These are phyloP conservation scores for Synanceia verrucosa DNA, from an alignment of 2,797 vertebrate genomes.

Conservation along the genomic window DNA sequence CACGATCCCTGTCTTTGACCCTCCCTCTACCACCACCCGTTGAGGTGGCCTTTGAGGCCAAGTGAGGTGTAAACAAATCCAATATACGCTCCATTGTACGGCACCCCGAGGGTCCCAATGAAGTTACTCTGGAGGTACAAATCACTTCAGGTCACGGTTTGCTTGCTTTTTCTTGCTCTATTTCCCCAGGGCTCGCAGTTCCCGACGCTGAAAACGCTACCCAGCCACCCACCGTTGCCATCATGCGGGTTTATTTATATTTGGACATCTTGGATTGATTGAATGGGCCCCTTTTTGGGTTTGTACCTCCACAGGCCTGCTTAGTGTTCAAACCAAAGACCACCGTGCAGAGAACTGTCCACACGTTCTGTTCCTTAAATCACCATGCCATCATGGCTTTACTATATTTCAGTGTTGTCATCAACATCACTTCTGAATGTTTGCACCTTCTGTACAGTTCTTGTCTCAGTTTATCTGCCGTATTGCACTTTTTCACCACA, in stretches of 20 bases:
- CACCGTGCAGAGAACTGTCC: constrained; percentile 59
- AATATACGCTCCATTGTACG: constrained; percentile 80
- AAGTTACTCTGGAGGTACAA: constrained; percentile 76
- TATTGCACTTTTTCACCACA: too few relatives aligned
- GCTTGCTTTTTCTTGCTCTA: constrained; percentile 73
- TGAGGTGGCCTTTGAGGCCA: constrained; percentile 77
- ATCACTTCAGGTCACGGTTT: constrained; percentile 75
- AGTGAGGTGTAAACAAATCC: constrained; percentile 85
- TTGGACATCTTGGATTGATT: constrained; percentile 71
- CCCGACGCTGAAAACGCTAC: constrained; percentile 8
- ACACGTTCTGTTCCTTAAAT: constrained; percentile 43
- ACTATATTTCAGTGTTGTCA: constrained; percentile 25
- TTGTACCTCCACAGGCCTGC: constrained; percentile 63
- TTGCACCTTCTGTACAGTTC: too few relatives aligned
- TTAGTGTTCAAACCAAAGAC: constrained; percentile 69
- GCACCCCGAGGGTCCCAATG: constrained; percentile 66
- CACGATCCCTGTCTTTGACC: constrained; percentile 69
- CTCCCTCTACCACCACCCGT: constrained; percentile 72
- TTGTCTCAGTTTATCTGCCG: too few relatives aligned
- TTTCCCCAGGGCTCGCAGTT: constrained; percentile 47
- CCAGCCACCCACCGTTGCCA: constrained; percentile 55
- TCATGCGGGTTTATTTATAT: constrained; percentile 76
- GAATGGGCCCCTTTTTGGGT: constrained; percentile 62
- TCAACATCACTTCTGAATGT: too few relatives aligned
- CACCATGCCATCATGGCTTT: constrained; percentile 8